These are phyloP conservation scores for Antigone vipio DNA, from an alignment of 2,113 vertebrate genomes.

Conservation along the genomic window DNA sequence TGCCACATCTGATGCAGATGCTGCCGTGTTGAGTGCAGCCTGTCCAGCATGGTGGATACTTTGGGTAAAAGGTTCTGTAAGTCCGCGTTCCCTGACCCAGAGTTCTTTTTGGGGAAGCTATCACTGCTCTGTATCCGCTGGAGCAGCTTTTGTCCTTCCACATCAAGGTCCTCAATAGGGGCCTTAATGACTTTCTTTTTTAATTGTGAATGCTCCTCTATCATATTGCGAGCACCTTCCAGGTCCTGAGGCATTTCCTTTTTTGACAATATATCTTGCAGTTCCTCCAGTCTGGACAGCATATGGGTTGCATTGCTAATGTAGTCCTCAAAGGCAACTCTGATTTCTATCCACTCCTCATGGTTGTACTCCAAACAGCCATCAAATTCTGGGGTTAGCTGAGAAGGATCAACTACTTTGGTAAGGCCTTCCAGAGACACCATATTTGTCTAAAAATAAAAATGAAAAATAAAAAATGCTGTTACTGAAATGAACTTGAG, in stretches of 20 bases:
- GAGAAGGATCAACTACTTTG: slow-evolving; percentile 96
- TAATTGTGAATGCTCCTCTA: slow-evolving; percentile 91
- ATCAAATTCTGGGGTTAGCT: slow-evolving; percentile 96
- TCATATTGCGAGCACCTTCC: slow-evolving; percentile 90
- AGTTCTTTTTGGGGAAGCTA: slow-evolving; percentile 87
- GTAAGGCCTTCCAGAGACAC: slow-evolving; percentile 98
- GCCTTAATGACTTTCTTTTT: slow-evolving; percentile 96
- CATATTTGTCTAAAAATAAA: slow-evolving; percentile 88
- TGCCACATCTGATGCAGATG: slow-evolving; percentile 99
- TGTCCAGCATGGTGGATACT: slow-evolving; percentile 92
- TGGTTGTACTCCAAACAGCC: slow-evolving; percentile 98
- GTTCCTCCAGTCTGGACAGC: slow-evolving; percentile 89
- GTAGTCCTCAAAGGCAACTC: slow-evolving; percentile 92
- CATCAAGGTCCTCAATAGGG: slow-evolving; percentile 92
- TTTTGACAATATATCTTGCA: slow-evolving; percentile 94
- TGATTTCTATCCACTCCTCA: slow-evolving; percentile 97
- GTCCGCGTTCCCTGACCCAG: slow-evolving; percentile 89
- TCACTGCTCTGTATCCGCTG: slow-evolving; percentile 95
- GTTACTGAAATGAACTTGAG: neutral
- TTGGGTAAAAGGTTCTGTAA: slow-evolving; percentile 90
- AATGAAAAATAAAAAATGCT: neutral
- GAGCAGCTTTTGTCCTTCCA: slow-evolving; percentile 92
- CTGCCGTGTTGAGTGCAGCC: slow-evolving; percentile 92
- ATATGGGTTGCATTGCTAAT: slow-evolving; percentile 90
- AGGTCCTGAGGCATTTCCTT: slow-evolving; percentile 93